Base-by-base conservation (phyloP, 2,888 invertebrate species). In the Sialis lutaria region DNA sequence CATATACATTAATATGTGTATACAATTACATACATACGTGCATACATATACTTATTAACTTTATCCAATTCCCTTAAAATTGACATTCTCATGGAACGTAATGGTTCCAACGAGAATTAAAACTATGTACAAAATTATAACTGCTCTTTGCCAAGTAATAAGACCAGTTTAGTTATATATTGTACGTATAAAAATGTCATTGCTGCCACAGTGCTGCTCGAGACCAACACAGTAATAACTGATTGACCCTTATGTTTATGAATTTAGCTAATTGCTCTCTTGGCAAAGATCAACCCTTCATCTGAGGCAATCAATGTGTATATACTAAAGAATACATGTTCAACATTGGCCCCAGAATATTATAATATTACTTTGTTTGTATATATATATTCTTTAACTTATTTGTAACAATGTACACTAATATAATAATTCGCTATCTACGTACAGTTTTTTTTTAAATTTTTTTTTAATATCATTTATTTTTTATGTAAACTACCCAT, bases 341-440 rank as follows among this genome's bases (percentile, higher is more conserved):
- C 56, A 57, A 53, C 55, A 58, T 62, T 64, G 64, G 64, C 64
- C 64, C 64, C 64, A 62, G 64, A 42, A 35, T 45, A 34, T 35
- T 35, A 10, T 45, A 33, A 34, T 33, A 33, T 13, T 33, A 42
- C 32, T 44, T 41, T 32, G 37, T 45, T 39, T 45, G 33, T 40
- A n/a, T 35, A 33, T 35, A 42, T 42, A 13, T 30, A 13, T 42
- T 42, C 37, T 33, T 47, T 42, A 32, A 47, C 8, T 47, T 42
- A 37, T 47, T 34, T 34, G 7, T 42, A 40, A 47, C 40, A 40
- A 47, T 47, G 42, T 47, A 47, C 47, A 47, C 42, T 47, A 47
- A 45, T 40, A 34, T 45, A 45, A 39, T 32, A 30, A 42, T 45
- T 35, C 34, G 13, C 45, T 47, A 47, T 22, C 47, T 47, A 47